These are phyloP conservation scores for Diplazon laetatorius DNA, from an alignment of 2,888 invertebrate genomes.

Conservation along the genomic window DNA sequence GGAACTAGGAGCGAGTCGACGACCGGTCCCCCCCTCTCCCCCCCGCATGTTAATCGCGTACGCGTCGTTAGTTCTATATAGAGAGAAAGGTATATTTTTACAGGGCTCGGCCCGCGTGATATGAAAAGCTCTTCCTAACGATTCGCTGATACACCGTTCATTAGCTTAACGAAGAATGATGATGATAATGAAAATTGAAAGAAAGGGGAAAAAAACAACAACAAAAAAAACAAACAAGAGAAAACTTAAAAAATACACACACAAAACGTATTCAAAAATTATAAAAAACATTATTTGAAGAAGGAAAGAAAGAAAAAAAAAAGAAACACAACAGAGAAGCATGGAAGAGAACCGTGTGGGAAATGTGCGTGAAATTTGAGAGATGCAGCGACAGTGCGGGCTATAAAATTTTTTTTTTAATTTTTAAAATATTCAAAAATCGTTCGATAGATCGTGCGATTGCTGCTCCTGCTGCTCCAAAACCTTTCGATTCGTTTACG, in stretches of 20 bases:
- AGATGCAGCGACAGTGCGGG: constrained; percentile 27
- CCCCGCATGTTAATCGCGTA: constrained; percentile 45
- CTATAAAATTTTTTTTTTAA: no score
- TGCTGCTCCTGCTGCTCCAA: constrained; percentile 52
- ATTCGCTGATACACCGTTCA: constrained; percentile 77
- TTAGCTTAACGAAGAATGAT: constrained; percentile 68
- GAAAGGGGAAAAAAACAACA: constrained; percentile 19
- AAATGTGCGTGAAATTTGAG: constrained; percentile 38
- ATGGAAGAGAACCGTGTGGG: constrained; percentile 34
- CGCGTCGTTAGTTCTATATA: constrained; percentile 63
- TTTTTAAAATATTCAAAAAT: constrained; percentile 19
- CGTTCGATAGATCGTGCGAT: constrained; percentile 47
- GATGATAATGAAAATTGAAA: constrained; percentile 1
- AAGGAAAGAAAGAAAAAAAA: constrained; percentile 26
- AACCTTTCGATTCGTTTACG: background rate
- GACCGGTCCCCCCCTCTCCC: no score
- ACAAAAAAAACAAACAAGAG: no score
- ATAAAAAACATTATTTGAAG: no score
- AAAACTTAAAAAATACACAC: no score
- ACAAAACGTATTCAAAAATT: no score
- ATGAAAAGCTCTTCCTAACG: constrained; percentile 80
- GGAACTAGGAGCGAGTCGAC: constrained; percentile 40
- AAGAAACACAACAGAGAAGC: constrained; percentile 23
- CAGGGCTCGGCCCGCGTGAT: constrained; percentile 81
- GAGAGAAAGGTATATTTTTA: constrained; percentile 81